Percentiles rank a stretch among this genome's conserved stretches.
Conservation (phyloP, 2,888 invertebrate genomes). For the Atethmia centrago region DNA sequence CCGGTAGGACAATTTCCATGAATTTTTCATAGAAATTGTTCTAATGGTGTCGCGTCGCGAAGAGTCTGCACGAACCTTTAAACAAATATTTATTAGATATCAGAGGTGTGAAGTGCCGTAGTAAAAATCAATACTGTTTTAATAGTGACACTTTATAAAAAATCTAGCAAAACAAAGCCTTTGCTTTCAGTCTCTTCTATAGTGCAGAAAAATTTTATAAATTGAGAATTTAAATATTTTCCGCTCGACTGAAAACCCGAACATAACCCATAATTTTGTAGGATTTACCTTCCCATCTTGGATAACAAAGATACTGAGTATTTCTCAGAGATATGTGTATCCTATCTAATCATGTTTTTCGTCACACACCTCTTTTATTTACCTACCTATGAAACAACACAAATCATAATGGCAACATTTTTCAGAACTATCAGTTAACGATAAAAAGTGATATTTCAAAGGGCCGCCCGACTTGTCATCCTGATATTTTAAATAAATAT, state of each 20-base stretch:
- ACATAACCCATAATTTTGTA: not conserved
- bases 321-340: not conserved
- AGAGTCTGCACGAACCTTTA: too few species aligned
- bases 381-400: slow-evolving; percentile 15
- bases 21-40: too few species aligned
- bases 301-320: not conserved
- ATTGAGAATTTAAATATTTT: not conserved
- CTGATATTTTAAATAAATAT: slow-evolving; percentile 39
- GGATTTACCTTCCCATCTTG: not conserved
- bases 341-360: slow-evolving; percentile 19
- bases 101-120: slow-evolving; percentile 11
- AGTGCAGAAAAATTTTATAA: too few species aligned
- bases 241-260: not conserved
- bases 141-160: not conserved
- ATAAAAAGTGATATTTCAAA: slow-evolving; percentile 32
- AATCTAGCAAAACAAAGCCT: not conserved
- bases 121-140: too few species aligned
- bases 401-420: slow-evolving; percentile 35
- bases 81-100: slow-evolving; percentile 35
- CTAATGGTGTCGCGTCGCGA: too few species aligned
- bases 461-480: slow-evolving; percentile 41
- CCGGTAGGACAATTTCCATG: too few species aligned
- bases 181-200: not conserved
- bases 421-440: slow-evolving; percentile 9
- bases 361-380: slow-evolving; percentile 34